Base-by-base conservation (phyloP, 2,797 vertebrate genomes). In the Neosilurus mollespiculum region DNA sequence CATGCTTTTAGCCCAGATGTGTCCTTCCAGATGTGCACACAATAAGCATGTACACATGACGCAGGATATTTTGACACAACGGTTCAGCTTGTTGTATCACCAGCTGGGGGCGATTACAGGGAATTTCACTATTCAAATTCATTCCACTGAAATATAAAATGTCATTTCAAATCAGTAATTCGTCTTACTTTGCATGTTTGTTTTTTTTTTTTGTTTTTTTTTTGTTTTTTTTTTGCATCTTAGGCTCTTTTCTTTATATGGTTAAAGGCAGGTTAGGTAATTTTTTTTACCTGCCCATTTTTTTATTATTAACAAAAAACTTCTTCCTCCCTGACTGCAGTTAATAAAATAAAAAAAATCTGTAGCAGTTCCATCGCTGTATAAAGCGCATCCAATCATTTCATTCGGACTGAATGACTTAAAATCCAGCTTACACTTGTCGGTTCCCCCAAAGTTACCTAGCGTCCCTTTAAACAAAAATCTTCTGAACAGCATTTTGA, bases 1-100 rank as follows among this genome's bases (percentile, higher is more conserved):
- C 69, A 37, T 34, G 59, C 84, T 80, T 59, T 53, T 76, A 73
- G 26, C 8, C 43, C 64, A 81, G 69, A 78, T 89, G 80, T 76
- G 80, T 82, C 53, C 30, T 54, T 80, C 34, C 71, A 73, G 14
- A 30, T 54, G n/a, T 26, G 1, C n/a, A 53, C 49, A 54, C 4
- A 72, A 72, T 53, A 26, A 54, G 24, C 53, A 20, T 22, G 53
- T 20, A 20, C 30, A 22, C 20, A 11, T 56, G 71, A 73, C 24
- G 16, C 16, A 73, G 72, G 51, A 56, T 59, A 12, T 49, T 70
- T 70, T 51, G 12, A 10, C 43, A 51, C 22, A 9, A n/a, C 7
- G 66, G 0, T 49, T 34, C 24, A 12, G 30, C 9, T 59, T 56
- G n/a, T 51, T 58, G 54, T 53, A 51, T 53, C 37, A 12, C 49